Conservation (phyloP, 2,888 invertebrate genomes). For the Heliconius hortense region DNA sequence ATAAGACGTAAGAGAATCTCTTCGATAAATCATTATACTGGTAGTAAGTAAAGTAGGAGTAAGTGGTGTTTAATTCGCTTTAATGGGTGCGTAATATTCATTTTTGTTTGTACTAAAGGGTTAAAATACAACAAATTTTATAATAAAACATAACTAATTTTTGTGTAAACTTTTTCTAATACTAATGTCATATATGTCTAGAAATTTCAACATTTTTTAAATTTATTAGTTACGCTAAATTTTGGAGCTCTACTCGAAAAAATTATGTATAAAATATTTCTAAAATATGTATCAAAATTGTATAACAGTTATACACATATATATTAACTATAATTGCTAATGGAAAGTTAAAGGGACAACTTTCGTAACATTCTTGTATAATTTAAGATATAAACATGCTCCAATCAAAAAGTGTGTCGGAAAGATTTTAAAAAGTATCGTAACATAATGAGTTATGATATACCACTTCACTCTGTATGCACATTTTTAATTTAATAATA, state of each 20-base stretch:
- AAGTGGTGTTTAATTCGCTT: background rate
- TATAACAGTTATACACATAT: background rate
- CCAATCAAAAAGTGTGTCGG: slow-evolving; percentile 8
- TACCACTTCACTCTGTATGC: background rate
- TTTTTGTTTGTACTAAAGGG: background rate
- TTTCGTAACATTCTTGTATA: slow-evolving; percentile 23
- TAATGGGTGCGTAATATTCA: background rate
- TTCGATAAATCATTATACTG: background rate
- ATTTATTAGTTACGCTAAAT: no score
- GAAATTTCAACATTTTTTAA: no score
- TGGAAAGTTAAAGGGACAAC: slow-evolving; percentile 21
- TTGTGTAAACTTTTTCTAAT: no score
- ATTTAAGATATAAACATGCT: background rate
- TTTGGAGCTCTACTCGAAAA: no score
- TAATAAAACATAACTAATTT: no score
- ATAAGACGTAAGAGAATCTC: background rate
- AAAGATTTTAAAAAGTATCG: slow-evolving; percentile 6
- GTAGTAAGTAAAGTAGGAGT: background rate
- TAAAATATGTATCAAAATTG: background rate
- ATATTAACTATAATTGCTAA: slow-evolving; percentile 14
- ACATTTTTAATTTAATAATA: background rate
- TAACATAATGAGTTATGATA: slow-evolving; percentile 17
- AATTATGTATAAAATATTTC: background rate
- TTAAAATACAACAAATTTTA: no score
- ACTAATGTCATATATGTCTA: no score